phyloP scores from a whole-genome alignment of 2,888 invertebrate species.

The Drosophila vallismaia region DNA sequence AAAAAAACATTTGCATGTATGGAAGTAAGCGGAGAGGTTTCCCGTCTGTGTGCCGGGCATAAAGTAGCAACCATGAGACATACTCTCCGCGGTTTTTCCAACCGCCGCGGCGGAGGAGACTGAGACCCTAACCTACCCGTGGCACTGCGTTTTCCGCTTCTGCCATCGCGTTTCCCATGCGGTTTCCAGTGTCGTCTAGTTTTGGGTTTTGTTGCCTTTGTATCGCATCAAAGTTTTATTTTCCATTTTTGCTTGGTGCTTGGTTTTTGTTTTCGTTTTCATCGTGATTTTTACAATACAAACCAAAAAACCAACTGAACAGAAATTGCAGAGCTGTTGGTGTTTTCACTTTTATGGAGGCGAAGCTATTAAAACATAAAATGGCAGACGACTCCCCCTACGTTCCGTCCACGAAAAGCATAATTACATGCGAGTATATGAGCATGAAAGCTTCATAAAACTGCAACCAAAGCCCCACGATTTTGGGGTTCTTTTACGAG shows the following conservation, averaged over 20 bases:
- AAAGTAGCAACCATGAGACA: constrained; percentile 57
- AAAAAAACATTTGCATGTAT: constrained; percentile 38
- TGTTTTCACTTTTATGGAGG: constrained; percentile 58
- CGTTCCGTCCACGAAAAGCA: constrained; percentile 15
- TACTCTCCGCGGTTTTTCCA: constrained; percentile 10
- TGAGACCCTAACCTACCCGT: constrained; percentile 35
- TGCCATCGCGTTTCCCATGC: constrained; percentile 59
- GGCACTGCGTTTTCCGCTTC: constrained; percentile 51
- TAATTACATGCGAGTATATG: constrained; percentile 48
- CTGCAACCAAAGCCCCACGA: constrained; percentile 11
- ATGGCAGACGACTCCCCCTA: constrained; percentile 29
- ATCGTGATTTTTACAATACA: constrained; percentile 60
- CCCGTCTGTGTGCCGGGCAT: constrained; percentile 51
- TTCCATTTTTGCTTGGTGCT: constrained; percentile 45
- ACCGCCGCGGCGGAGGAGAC: neutral
- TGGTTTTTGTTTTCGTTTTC: constrained; percentile 50
- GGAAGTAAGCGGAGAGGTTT: constrained; percentile 21
- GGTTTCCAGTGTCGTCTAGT: constrained; percentile 47
- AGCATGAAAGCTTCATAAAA: constrained; percentile 29
- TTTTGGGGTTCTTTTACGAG: constrained; percentile 23
- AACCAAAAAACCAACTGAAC: constrained; percentile 49
- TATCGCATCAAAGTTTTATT: constrained; percentile 59
- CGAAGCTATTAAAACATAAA: constrained; percentile 68
- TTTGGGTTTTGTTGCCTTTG: constrained; percentile 36
- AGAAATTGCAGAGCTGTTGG: constrained; percentile 41